phyloP scores from a whole-genome alignment of 1,140 invertebrate species.

The Drosophila elegans region DNA sequence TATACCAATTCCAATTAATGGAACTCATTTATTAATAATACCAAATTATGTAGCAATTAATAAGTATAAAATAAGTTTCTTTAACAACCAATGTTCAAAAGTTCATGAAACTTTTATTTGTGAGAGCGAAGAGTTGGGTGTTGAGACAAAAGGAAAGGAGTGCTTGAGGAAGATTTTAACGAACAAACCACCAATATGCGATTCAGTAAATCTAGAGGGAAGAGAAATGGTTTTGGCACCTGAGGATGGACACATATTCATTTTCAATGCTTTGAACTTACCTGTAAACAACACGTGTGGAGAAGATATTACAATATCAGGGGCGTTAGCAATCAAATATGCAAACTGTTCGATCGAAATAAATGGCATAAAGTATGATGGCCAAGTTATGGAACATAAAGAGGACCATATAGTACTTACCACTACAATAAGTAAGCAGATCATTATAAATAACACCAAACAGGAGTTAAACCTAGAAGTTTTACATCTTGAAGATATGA shows the following conservation, averaged over 20 bases:
- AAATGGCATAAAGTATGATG: conserved; percentile 2
- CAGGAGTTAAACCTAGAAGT: too few relatives aligned
- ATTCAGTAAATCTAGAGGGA: neutral
- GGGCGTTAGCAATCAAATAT: neutral
- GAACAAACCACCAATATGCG: neutral
- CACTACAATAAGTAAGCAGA: too few relatives aligned
- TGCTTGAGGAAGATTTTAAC: neutral
- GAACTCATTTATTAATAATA: neutral
- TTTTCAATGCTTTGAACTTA: neutral
- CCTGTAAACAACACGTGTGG: neutral
- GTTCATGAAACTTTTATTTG: conserved; percentile 4
- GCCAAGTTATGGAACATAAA: too few relatives aligned
- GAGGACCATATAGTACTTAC: too few relatives aligned
- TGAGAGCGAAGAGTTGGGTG: conserved; percentile 3
- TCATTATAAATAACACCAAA: too few relatives aligned
- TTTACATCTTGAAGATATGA: too few relatives aligned
- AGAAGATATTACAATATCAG: neutral
- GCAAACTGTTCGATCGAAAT: conserved; percentile 3
- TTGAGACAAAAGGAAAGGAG: conserved; percentile 10
- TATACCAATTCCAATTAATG: conserved; percentile 1
- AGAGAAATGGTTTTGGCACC: conserved; percentile 2
- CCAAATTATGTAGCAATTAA: conserved; percentile 7
- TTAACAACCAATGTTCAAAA: conserved; percentile 2
- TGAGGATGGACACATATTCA: conserved; percentile 1
- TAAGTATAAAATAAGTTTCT: neutral